These are phyloP conservation scores for Actinostola sp. DNA, from an alignment of 92 coral and sea anemone species.

Conservation along the genomic window DNA sequence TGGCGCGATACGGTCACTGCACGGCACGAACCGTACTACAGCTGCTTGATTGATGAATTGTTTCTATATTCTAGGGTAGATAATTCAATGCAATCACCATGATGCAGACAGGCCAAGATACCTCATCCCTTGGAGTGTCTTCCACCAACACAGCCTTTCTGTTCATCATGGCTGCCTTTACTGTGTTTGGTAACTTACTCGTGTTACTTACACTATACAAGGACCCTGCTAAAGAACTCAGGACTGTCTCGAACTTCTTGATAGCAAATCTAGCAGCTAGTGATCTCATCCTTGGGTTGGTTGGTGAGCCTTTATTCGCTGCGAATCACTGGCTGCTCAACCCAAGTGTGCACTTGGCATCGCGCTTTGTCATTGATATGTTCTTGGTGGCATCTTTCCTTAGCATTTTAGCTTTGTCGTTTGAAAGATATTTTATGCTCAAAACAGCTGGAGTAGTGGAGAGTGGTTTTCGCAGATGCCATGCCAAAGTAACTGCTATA, in stretches of 20 bases:
- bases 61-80: background rate
- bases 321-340: conserved; percentile 40
- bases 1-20: too few species aligned
- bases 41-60: too few species aligned
- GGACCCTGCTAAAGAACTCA: conserved; percentile 58
- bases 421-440: conserved; percentile 49
- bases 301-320: conserved; percentile 56
- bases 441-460: conserved; percentile 21
- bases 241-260: conserved; percentile 48
- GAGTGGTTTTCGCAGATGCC: conserved; percentile 20
- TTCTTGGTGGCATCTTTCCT: conserved; percentile 39
- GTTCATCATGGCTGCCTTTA: conserved; percentile 37
- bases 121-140: background rate
- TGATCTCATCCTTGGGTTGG: conserved; percentile 50
- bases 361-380: conserved; percentile 34
- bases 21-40: too few species aligned
- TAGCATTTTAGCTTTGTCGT: conserved; percentile 53
- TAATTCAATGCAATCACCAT: background rate
- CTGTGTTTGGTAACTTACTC: conserved; percentile 42
- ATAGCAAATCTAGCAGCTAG: conserved; percentile 55
- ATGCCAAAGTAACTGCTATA: conserved; percentile 9
- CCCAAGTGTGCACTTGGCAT: conserved; percentile 11
- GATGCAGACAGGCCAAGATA: background rate
- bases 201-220: conserved; percentile 39
- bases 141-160: conserved; percentile 8